Base-by-base conservation (phyloP, 1,140 invertebrate species). In the Sycophaga agraensis region DNA sequence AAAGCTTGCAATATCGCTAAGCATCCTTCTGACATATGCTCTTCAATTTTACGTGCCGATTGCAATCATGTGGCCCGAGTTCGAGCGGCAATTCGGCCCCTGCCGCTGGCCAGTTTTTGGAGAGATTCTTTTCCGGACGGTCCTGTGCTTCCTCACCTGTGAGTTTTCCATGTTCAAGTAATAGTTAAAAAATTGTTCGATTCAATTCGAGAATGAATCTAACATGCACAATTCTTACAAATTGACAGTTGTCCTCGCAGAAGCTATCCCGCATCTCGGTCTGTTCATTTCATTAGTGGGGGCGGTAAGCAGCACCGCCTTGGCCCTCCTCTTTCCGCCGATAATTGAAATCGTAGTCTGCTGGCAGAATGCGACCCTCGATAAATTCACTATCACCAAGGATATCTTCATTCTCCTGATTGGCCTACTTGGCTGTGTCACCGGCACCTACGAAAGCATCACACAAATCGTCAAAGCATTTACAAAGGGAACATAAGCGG, bases 241-340 rank as follows among this genome's bases (percentile, higher is more conserved):
- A n/a, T n/a, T n/a, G n/a, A n/a, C 80, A 93, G 93, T 94, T 82
- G 74, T 86, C 3, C 77, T 96, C 42, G 94, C 94, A 0, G 86
- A 90, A 61, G 82, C 87, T 0, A 89, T 97, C 58, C 93, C 94
- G 1, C 82, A 93, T 66, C 80, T 98, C 49, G 90, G 91, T 40
- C 80, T 93, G 1, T 89, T 97, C 75, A 97, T 98, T 64, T 94
- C 94, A 0, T 80, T 96, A 40, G 89, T 97, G 42, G 95, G 95
- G 2, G 92, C 95, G 0, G 82, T 96, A 5, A 91, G 91, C 72
- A 93, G 91, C 64, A 92, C 92, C 24, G 88, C 91, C 0, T 80
- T 97, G 45, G 93, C 94, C 0, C 83, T 97, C 0, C 84, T 97
- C 11, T 91, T 97, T 68, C 95, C 95, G 1, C 91, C 94, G 2